Base-by-base conservation (phyloP, 2,888 invertebrate species). In the Agrotis ipsilon region DNA sequence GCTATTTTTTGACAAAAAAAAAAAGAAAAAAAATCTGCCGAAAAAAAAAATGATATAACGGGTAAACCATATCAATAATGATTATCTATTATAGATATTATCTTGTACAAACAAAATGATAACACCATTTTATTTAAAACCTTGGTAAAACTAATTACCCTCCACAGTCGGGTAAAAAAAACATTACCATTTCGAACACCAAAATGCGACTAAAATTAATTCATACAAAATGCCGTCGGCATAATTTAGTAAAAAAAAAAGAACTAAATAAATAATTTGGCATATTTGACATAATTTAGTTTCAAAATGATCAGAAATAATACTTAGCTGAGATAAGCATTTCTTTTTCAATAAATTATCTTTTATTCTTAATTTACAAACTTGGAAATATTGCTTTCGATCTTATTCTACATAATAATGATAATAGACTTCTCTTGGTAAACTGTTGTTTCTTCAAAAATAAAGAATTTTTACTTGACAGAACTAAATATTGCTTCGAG, bases 311-410 rank as follows among this genome's bases (percentile, higher is more conserved):
- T 49, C 46, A 32, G 62, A 76, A 39, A 67, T 85, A 83, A 84
- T 84, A 84, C 86, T 83, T 75, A 67, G 57, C 64, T 68, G 73
- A 82, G 72, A 71, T 75, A 77, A 66, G 69, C 68, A 79, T 52
- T 58, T 59, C n/a, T 67, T 55, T 75, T 57, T 62, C 18, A 68
- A 78, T 75, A 69, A 78, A 78, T 78, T 69, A 78, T 67, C 39
- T 70, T 60, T 67, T 67, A 70, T 68, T 69, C 85, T 75, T 83
- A 84, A 75, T 78, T 79, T 76, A 79, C 62, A 79, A 81, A 72
- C 67, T 72, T 81, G 81, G 84, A 78, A 83, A 83, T 84, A 84
- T 84, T 84, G 84, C 84, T 85, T 83, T 80, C 21, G 46, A 59
- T 74, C 75, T 81, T 85, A 84, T 68, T 64, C 82, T 85, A 82